phyloP scores from a whole-genome alignment of 2,797 vertebrate species.

The Macrochelys suwanniensis region DNA sequence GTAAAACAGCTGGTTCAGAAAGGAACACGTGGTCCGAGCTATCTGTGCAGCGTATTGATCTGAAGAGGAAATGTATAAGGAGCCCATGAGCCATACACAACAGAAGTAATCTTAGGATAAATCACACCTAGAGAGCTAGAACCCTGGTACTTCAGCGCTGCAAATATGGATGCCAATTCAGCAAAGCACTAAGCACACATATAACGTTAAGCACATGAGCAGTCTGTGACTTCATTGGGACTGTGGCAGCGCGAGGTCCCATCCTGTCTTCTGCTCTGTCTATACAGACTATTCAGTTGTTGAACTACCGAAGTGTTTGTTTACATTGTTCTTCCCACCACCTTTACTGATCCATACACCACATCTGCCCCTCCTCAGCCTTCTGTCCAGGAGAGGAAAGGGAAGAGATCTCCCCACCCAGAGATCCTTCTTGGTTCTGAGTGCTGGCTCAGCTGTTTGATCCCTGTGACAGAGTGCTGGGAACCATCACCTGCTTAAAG shows the following conservation, averaged over 20 bases:
- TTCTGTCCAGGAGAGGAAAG: neutral
- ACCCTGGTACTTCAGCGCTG: neutral
- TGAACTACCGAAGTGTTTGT: neutral
- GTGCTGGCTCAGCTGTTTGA: neutral
- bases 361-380: neutral
- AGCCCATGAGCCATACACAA: neutral
- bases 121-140: neutral
- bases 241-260: accelerated
- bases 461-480: neutral
- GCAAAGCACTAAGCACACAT: accelerated
- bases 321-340: neutral
- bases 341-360: neutral
- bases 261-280: neutral
- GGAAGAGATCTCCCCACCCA: neutral
- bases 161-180: neutral
- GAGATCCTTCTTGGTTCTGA: neutral
- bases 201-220: neutral
- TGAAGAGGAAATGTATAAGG: accelerated
- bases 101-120: neutral
- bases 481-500: neutral
- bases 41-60: accelerated
- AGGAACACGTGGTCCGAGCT: accelerated
- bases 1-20: neutral
- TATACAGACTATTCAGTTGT: neutral
- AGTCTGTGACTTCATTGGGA: neutral